A percentile compares a stretch with the other conserved stretches of the same genome.
Evolutionary conservation across 2,113 vertebrate species (phyloP).

Genomic region (Paedocypris sp.): DNA sequence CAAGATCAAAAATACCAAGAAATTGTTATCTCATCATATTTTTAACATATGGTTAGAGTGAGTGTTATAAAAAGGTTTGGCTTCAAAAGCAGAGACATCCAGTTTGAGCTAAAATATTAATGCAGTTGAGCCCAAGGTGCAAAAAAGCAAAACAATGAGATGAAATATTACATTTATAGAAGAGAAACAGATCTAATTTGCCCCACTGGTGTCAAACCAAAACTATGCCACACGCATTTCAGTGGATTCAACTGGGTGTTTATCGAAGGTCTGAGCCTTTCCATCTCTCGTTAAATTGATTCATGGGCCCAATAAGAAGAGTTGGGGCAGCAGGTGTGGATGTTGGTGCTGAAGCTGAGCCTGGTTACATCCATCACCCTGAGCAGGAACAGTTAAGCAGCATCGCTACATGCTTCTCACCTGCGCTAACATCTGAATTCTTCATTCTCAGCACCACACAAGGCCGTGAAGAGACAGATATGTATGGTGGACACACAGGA

Average conservation of each 20-base stretch:
- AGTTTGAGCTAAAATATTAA: neutral
- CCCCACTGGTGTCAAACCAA: neutral
- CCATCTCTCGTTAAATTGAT: slow-evolving; percentile 62
- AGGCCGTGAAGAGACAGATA: neutral
- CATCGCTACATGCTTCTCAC: slow-evolving; percentile 33
- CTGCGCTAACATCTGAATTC: slow-evolving; percentile 32
- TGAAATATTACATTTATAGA: neutral
- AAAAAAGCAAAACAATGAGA: neutral
- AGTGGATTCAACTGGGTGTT: slow-evolving; percentile 49
- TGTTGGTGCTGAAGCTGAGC: slow-evolving; percentile 34
- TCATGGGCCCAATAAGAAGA: slow-evolving; percentile 62
- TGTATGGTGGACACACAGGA: neutral
- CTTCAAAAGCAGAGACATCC: too few relatives aligned
- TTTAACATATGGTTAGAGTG: neutral
- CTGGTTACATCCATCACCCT: slow-evolving; percentile 54
- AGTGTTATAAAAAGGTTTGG: neutral
- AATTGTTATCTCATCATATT: too few relatives aligned
- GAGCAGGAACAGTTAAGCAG: slow-evolving; percentile 50
- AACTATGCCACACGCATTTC: slow-evolving; percentile 20
- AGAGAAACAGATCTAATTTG: slow-evolving; percentile 9
- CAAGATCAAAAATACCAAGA: too few relatives aligned
- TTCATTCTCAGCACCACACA: neutral
- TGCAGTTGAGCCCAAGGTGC: neutral
- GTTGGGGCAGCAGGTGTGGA: slow-evolving; percentile 50
- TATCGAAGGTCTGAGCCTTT: slow-evolving; percentile 59